Percentiles rank a stretch among this genome's conserved stretches.
Conservation (phyloP, 2,797 vertebrate species). For the Acipenser oxyrinchus region DNA sequence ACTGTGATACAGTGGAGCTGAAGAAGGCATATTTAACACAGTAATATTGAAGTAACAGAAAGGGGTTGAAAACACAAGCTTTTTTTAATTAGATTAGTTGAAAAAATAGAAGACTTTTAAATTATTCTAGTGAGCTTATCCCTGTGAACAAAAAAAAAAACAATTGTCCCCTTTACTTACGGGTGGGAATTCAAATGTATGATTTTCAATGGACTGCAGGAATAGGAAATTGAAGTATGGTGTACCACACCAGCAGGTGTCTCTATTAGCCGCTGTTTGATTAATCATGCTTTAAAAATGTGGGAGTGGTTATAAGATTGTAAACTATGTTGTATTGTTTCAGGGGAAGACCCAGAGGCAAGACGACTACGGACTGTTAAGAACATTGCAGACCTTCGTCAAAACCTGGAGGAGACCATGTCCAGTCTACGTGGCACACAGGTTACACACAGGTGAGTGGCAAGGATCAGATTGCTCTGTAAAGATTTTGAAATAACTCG, state of each 20-base stretch:
- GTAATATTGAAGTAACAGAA: too few species aligned
- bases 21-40: too few species aligned
- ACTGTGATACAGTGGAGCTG: constrained; percentile 7
- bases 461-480: not conserved
- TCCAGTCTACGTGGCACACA: constrained; percentile 92
- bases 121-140: too few species aligned
- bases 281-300: constrained; percentile 7
- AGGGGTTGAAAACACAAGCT: too few species aligned
- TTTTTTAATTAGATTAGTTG: too few species aligned
- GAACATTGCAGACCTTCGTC: constrained; percentile 91
- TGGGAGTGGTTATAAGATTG: not conserved
- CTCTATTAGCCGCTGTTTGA: constrained; percentile 15
- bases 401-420: constrained; percentile 97
- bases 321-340: not conserved
- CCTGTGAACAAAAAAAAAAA: too few species aligned
- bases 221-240: too few species aligned
- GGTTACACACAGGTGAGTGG: constrained; percentile 81
- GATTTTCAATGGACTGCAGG: too few species aligned
- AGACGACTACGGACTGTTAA: constrained; percentile 85
- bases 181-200: too few species aligned
- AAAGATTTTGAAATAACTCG: not conserved
- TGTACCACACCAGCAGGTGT: constrained; percentile 13
- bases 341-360: constrained; percentile 87
- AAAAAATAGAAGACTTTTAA: too few species aligned
- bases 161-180: too few species aligned